These are phyloP conservation scores for Acanthosepion pharaonis DNA, from an alignment of 2,888 invertebrate genomes.

Conservation along the genomic window DNA sequence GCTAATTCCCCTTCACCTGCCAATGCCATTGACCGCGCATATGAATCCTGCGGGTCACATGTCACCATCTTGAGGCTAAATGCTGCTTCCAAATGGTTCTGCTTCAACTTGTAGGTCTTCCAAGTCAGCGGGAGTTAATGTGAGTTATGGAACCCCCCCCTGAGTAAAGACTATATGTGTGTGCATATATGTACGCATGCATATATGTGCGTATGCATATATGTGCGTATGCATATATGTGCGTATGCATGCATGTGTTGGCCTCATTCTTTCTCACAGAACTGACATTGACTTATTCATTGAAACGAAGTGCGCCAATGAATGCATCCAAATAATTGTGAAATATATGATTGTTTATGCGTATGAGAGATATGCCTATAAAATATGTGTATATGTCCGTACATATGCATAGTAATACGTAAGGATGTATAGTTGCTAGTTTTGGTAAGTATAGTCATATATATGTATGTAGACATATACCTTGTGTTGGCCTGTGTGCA, in stretches of 20 bases:
- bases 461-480: no score
- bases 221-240: no score
- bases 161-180: background rate
- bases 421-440: no score
- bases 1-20: background rate
- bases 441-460: no score
- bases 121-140: constrained; percentile 21
- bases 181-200: background rate
- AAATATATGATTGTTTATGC: background rate
- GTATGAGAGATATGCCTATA: no score
- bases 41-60: background rate
- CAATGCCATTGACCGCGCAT: background rate
- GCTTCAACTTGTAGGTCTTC: background rate
- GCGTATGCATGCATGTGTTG: background rate
- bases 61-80: background rate
- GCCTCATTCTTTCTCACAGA: background rate
- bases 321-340: background rate
- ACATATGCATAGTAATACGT: no score
- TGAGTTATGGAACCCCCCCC: background rate
- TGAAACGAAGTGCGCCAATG: background rate
- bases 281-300: background rate
- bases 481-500: no score
- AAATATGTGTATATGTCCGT: no score
- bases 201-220: no score
- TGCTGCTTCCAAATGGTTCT: background rate